These are phyloP conservation scores for Gymnoscopelus microlampas DNA, from an alignment of 2,797 vertebrate genomes.

Conservation along the genomic window DNA sequence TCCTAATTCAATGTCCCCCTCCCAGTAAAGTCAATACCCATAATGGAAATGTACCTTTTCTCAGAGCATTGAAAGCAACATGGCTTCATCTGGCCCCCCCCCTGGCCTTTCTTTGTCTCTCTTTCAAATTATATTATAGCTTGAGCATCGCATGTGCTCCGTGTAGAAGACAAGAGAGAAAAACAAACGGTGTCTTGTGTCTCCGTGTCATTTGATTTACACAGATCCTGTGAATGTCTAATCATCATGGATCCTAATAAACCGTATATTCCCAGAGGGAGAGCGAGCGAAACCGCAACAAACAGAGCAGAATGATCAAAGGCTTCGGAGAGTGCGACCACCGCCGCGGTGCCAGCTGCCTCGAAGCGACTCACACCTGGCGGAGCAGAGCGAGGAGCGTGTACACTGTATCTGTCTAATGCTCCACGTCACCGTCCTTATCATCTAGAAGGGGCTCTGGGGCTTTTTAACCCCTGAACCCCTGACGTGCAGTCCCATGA, in stretches of 20 bases:
- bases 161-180: constrained; percentile 29
- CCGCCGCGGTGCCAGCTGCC: constrained; percentile 35
- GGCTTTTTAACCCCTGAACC: constrained; percentile 64
- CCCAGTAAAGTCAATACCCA: constrained; percentile 25
- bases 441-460: constrained; percentile 58
- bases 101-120: neutral
- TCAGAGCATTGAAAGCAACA: constrained; percentile 32
- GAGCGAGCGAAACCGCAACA: constrained; percentile 19
- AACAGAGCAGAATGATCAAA: constrained; percentile 51
- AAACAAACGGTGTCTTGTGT: constrained; percentile 54
- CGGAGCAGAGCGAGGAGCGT: constrained; percentile 30
- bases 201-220: constrained; percentile 62
- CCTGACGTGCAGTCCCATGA: constrained; percentile 64
- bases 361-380: constrained; percentile 58
- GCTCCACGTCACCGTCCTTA: constrained; percentile 40
- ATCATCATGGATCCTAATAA: constrained; percentile 60
- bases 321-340: constrained; percentile 42
- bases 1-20: constrained; percentile 45
- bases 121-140: constrained; percentile 20
- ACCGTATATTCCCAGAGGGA: constrained; percentile 49
- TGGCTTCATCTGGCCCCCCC: neutral
- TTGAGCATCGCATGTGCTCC: neutral
- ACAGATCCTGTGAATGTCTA: constrained; percentile 67
- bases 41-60: constrained; percentile 61
- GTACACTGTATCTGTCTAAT: constrained; percentile 38